These are phyloP conservation scores for Perizoma affinitatum DNA, from an alignment of 2,888 invertebrate species.

Conservation along the genomic window DNA sequence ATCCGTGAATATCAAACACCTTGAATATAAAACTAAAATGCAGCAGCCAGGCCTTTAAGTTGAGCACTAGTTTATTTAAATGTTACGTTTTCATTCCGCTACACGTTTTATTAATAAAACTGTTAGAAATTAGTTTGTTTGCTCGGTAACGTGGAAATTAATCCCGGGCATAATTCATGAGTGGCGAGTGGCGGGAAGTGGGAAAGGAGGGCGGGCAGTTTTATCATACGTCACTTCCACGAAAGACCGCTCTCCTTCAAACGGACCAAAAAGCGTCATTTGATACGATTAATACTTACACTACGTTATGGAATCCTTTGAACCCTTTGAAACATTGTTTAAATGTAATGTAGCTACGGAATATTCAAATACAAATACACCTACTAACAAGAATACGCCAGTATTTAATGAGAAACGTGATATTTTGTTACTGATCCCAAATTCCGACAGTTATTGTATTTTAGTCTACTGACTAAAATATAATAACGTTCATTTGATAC, in stretches of 20 bases:
- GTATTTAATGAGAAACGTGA: not conserved
- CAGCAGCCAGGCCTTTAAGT: too few relatives aligned
- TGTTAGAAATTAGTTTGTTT: constrained; percentile 40
- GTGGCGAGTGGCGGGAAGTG: constrained; percentile 35
- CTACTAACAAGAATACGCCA: not conserved
- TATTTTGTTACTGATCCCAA: not conserved
- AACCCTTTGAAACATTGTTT: constrained; percentile 4
- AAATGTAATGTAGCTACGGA: not conserved
- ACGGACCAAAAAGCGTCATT: constrained; percentile 26
- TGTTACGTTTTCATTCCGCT: constrained; percentile 38
- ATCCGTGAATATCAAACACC: too few relatives aligned
- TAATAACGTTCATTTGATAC: too few relatives aligned
- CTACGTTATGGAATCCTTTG: constrained; percentile 16
- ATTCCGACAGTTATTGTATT: not conserved
- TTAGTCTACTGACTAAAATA: too few relatives aligned
- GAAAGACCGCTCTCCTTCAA: constrained; percentile 41
- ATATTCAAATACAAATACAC: not conserved
- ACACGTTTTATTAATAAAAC: constrained; percentile 30
- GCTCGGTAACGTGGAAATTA: constrained; percentile 50
- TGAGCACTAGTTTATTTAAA: too few relatives aligned
- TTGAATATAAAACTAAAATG: too few relatives aligned
- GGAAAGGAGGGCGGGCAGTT: constrained; percentile 26
- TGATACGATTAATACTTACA: constrained; percentile 20
- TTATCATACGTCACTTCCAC: constrained; percentile 53
- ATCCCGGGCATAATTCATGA: constrained; percentile 54